Evolutionary conservation across 2,888 invertebrate species (phyloP).

Genomic region (Cantharis nigra): DNA sequence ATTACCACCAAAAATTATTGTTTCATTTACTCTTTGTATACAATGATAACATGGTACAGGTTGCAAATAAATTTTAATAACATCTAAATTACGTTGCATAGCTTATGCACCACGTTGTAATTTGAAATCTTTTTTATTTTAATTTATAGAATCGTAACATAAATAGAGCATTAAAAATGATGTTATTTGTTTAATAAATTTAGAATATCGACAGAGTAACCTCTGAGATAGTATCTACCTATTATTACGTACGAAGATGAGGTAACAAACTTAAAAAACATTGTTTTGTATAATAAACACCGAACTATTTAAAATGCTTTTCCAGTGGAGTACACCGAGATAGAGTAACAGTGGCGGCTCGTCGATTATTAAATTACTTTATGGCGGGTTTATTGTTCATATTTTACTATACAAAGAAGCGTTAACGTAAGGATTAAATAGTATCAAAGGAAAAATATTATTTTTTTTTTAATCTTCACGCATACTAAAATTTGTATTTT

Average conservation of each 20-base stretch:
- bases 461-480: too few species aligned
- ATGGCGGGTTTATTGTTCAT: too few species aligned
- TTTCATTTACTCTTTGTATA: neutral
- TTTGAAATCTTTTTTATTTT: too few species aligned
- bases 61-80: neutral
- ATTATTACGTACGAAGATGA: neutral
- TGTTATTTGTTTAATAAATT: neutral
- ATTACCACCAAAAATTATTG: neutral
- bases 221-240: neutral
- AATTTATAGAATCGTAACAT: neutral
- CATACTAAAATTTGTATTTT: too few species aligned
- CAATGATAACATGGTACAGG: neutral
- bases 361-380: neutral
- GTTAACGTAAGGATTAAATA: too few species aligned
- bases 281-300: neutral
- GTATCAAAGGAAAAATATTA: too few species aligned
- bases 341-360: neutral
- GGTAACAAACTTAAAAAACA: neutral
- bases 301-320: neutral
- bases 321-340: neutral
- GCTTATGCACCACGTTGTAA: neutral
- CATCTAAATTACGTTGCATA: neutral
- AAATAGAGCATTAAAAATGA: too few species aligned
- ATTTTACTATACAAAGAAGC: too few species aligned
- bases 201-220: neutral